These are phyloP conservation scores for Medauroidea extradentata DNA, from an alignment of 1,140 invertebrate genomes.

Conservation along the genomic window DNA sequence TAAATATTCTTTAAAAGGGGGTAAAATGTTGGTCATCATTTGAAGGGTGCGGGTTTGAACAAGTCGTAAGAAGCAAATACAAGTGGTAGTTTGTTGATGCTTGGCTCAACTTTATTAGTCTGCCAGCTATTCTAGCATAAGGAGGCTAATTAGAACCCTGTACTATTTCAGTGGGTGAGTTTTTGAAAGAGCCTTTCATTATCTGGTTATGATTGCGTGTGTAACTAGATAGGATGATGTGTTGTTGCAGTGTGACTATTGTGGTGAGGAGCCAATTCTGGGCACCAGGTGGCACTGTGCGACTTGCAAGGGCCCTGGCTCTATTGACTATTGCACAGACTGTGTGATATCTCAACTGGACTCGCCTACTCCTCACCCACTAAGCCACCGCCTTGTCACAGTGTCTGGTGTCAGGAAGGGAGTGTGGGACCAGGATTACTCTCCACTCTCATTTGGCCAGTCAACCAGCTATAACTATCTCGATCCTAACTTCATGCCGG, in stretches of 20 bases:
- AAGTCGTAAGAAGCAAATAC: too few species aligned
- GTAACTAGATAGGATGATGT: too few species aligned
- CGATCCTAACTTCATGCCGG: conserved; percentile 49
- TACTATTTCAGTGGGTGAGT: too few species aligned
- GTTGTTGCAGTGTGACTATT: conserved; percentile 63
- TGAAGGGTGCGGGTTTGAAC: too few species aligned
- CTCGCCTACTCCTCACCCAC: conserved; percentile 40
- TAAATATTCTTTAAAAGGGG: too few species aligned
- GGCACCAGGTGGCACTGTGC: conserved; percentile 68
- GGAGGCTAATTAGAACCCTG: too few species aligned
- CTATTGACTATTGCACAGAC: conserved; percentile 50
- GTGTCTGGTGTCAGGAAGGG: conserved; percentile 29
- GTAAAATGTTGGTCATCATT: too few species aligned
- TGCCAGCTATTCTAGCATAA: too few species aligned
- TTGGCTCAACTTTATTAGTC: too few species aligned
- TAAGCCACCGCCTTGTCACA: conserved; percentile 37
- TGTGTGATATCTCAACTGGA: conserved; percentile 44
- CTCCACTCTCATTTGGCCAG: conserved; percentile 39
- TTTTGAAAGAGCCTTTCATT: too few species aligned
- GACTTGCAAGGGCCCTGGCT: conserved; percentile 45
- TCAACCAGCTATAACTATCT: conserved; percentile 44
- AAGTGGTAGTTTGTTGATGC: too few species aligned
- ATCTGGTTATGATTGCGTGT: too few species aligned
- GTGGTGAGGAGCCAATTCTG: conserved; percentile 59
- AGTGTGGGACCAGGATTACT: conserved; percentile 45